phyloP scores from a whole-genome alignment of 2,113 vertebrate species.

The Sapajus apella region DNA sequence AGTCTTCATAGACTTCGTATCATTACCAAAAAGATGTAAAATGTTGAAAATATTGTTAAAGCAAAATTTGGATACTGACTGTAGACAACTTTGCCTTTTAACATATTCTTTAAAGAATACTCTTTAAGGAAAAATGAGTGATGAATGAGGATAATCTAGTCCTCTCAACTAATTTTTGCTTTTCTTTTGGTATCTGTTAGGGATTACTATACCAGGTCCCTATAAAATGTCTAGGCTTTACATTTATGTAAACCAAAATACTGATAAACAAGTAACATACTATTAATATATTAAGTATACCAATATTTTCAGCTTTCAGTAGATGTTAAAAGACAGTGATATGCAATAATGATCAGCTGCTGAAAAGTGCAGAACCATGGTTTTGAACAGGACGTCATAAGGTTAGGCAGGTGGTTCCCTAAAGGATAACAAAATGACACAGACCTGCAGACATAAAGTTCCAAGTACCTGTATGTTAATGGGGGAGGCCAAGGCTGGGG shows the following conservation, averaged over 20 bases:
- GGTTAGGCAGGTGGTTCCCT: not conserved
- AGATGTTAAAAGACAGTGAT: not conserved
- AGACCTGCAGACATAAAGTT: not conserved
- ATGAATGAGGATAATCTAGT: not conserved
- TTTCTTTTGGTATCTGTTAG: slow-evolving; percentile 1
- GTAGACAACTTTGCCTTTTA: not conserved
- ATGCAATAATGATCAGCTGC: not conserved
- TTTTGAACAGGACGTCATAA: not conserved
- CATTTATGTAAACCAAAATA: not conserved
- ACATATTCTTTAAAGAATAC: not conserved
- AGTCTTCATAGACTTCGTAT: not conserved
- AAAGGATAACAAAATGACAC: not conserved
- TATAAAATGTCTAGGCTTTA: slow-evolving; percentile 25
- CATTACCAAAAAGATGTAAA: slow-evolving; percentile 37
- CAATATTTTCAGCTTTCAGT: slow-evolving; percentile 20
- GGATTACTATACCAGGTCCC: not conserved
- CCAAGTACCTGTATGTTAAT: not conserved
- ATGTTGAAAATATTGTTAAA: not conserved
- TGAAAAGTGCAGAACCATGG: slow-evolving; percentile 14
- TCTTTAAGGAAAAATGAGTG: slow-evolving; percentile 20
- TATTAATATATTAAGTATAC: not conserved
- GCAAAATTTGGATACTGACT: not conserved
- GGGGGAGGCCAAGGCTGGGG: too few species aligned
- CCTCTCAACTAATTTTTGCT: slow-evolving; percentile 2
- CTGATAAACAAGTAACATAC: not conserved